Base-by-base conservation (phyloP, 2,797 vertebrate species). In the Urophycis tenuis region DNA sequence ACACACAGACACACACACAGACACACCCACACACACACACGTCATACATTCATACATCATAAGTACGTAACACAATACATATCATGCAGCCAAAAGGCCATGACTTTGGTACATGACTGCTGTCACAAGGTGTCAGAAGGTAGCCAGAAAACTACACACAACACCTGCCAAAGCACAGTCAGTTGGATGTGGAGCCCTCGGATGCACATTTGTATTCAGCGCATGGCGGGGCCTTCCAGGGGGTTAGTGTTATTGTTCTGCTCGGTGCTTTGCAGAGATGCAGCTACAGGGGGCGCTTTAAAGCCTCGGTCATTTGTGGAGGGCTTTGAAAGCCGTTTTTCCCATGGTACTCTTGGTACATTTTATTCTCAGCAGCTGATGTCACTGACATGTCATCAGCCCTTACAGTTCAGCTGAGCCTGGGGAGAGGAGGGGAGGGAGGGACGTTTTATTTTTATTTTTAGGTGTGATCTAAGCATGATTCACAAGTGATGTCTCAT, bases 221-320 rank as follows among this genome's bases (percentile, higher is more conserved):
- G 74, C 71, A 80, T 76, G 39, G n/a, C 67, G 32, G 10, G 64
- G 69, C 73, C 79, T 77, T 80, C 78, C 70, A 32, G 71, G 69
- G 11, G 53, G 6, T 8, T 25, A 64, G 84, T 78, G 70, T 31
- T 76, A 72, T 71, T 72, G 72, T 78, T 72, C 60, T 6, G 77
- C 81, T 83, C 71, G 74, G 81, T 81, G 35, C 75, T 75, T 76
- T 78, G 81, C n/a, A 0, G 71, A 53, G 17, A 19, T 72, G 35
- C 10, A 74, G 75, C 34, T 79, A 84, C 75, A 80, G 64, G 60
- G 7, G 70, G 83, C 36, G 80, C 82, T 81, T 86, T 86, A 82
- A 87, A 85, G 90, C 91, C 91, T 91, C 76, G 74, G 81, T 35
- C 73, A 80, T 74, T 78, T 31, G n/a, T 41, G 25, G 25, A 73